Percentiles rank a stretch among this genome's conserved stretches.
Conservation (phyloP, 1,140 invertebrate species). For the Ditylenchus dipsaci region DNA sequence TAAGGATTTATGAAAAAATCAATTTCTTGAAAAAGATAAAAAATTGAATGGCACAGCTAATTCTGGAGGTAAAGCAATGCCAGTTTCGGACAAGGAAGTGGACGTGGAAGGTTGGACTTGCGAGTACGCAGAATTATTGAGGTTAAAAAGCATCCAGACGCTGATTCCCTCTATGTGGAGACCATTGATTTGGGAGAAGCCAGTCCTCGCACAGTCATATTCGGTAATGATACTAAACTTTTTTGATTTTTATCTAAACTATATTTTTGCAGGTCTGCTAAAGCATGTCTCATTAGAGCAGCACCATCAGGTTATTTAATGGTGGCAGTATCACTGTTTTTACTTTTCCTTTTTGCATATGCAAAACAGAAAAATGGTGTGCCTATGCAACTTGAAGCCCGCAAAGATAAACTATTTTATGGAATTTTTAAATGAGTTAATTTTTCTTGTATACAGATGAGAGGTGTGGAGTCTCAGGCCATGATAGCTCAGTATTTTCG, state of each 20-base stretch:
- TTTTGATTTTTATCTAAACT: too few species aligned
- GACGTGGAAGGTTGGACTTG: conserved; percentile 71
- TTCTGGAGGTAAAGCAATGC: too few species aligned
- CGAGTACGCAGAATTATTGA: conserved; percentile 78
- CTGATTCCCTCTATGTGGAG: conserved; percentile 81
- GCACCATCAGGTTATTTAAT: conserved; percentile 1
- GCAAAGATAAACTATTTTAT: conserved; percentile 46
- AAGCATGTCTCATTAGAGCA: conserved; percentile 74
- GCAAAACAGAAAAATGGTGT: conserved; percentile 59
- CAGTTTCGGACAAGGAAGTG: too few species aligned
- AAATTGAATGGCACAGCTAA: too few species aligned
- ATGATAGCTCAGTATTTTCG: conserved; percentile 58
- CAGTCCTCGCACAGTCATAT: conserved; percentile 75
- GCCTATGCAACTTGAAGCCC: conserved; percentile 63
- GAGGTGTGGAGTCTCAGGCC: conserved; percentile 61
- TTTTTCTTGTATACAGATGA: conserved; percentile 52
- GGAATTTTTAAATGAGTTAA: too few species aligned
- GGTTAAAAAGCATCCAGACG: conserved; percentile 79
- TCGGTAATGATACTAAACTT: conserved; percentile 59
- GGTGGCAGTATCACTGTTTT: too few species aligned
- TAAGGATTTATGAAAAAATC: too few species aligned
- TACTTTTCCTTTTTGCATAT: conserved; percentile 49
- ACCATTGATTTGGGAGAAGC: conserved; percentile 82
- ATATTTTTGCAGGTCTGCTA: conserved; percentile 66
- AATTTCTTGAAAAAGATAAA: too few species aligned